A percentile compares a stretch with the other conserved stretches of the same genome.
Conservation (phyloP, 2,797 vertebrate genomes). For the Pogonophryne albipinna region DNA sequence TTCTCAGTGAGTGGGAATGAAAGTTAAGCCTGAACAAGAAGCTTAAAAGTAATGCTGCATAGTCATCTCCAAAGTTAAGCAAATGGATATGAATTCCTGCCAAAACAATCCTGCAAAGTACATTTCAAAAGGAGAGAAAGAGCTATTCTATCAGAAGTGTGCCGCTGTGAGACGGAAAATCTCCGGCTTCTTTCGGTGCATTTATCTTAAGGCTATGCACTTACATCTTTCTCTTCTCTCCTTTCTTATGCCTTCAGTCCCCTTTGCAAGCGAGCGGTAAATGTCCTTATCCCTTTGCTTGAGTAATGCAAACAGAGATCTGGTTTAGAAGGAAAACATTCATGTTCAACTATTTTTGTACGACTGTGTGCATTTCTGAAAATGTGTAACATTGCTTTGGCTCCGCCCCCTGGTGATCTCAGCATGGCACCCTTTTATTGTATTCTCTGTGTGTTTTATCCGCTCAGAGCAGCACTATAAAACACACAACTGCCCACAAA, state of each 20-base stretch:
- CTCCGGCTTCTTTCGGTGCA: not conserved
- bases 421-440: constrained; percentile 40
- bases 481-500: constrained; percentile 39
- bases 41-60: constrained; percentile 2
- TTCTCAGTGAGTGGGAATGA: constrained; percentile 14
- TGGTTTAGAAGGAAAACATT: constrained; percentile 35
- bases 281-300: constrained; percentile 36
- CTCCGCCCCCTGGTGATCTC: constrained; percentile 47
- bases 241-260: constrained; percentile 14
- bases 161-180: constrained; percentile 10
- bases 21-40: constrained; percentile 18
- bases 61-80: constrained; percentile 9
- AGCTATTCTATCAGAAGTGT: not conserved
- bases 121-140: constrained; percentile 18
- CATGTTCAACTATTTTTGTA: constrained; percentile 28
- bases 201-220: constrained; percentile 11
- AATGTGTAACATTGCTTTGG: constrained; percentile 53
- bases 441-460: constrained; percentile 58
- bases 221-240: constrained; percentile 13
- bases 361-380: constrained; percentile 39
- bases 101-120: not conserved
- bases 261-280: constrained; percentile 24
- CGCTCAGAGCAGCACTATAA: constrained; percentile 28
- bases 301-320: constrained; percentile 36
- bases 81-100: constrained; percentile 24